Conservation (phyloP, 2,113 vertebrate genomes). For the Odontesthes bonariensis region DNA sequence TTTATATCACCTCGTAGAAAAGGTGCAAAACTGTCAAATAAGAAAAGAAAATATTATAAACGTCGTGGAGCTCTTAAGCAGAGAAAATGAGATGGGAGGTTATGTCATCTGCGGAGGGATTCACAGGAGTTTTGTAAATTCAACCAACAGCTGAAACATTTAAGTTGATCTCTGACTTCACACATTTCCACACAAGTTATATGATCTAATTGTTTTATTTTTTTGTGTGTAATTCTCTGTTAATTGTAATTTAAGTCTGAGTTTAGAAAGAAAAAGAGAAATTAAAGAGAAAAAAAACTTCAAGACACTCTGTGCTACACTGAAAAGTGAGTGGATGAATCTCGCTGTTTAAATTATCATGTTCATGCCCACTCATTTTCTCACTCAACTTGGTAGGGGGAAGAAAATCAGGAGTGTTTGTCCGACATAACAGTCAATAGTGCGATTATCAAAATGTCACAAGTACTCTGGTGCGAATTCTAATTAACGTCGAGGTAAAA, state of each 20-base stretch:
- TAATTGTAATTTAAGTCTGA: slow-evolving; percentile 13
- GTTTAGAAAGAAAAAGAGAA: slow-evolving; percentile 8
- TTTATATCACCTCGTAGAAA: not conserved
- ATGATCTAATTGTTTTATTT: not conserved
- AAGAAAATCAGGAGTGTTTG: slow-evolving; percentile 75
- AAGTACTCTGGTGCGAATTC: slow-evolving; percentile 80
- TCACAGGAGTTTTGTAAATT: slow-evolving; percentile 22
- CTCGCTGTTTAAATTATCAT: slow-evolving; percentile 85
- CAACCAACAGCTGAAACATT: not conserved
- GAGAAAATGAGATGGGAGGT: not conserved
- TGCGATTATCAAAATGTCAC: slow-evolving; percentile 84
- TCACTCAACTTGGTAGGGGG: slow-evolving; percentile 77
- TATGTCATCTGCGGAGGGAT: not conserved
- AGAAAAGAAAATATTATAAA: not conserved
- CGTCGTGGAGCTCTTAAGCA: not conserved
- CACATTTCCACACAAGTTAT: not conserved
- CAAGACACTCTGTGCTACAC: slow-evolving; percentile 65
- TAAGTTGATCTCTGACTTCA: not conserved
- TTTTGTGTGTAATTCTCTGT: not conserved
- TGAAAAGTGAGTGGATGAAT: slow-evolving; percentile 78
- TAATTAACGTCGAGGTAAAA: slow-evolving; percentile 77
- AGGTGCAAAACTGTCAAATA: not conserved
- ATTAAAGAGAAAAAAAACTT: slow-evolving; percentile 59
- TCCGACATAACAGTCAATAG: slow-evolving; percentile 83
- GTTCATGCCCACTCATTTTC: slow-evolving; percentile 83